Base-by-base conservation (phyloP, 2,113 vertebrate genomes). In the Chloropsis hardwickii region DNA sequence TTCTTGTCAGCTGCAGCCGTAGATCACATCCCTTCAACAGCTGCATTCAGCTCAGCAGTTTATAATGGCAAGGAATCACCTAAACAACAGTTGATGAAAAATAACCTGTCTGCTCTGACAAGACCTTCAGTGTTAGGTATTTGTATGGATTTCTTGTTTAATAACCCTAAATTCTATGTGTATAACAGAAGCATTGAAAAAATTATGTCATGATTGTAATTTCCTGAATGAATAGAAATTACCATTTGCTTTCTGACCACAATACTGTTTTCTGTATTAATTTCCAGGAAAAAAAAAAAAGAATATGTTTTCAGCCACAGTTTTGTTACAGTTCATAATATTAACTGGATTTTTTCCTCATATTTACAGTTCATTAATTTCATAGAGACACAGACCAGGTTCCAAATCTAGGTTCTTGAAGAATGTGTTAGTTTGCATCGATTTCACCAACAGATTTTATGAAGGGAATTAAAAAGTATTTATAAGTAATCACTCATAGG, bases 31-130 rank as follows among this genome's bases (percentile, higher is more conserved):
- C 85, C 96, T 14, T 86, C 97, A 31, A 95, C 98, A 21, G 56
- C 92, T 45, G 84, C 90, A 0, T 94, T 98, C 16, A 86, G 92
- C 28, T 92, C 98, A 16, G 88, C 96, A 47, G 85, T 97, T 93
- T 98, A 98, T 95, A 99, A 99, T 21, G 98, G 98, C 94, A 98
- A 93, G 92, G 98, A 99, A 39, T 97, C 98, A 17, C 96, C 98
- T 29, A 96, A 97, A 72, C 98, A 98, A 65, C 98, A 97, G 11
- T 14, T 98, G 89, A 74, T 86, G 69, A 98, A 98, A 95, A 98
- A 56, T 72, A 97, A 89, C 88, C 73, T 95, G 39, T 81, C 96
- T 16, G 51, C 92, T 39, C 72, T 97, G 64, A 97, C 98, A 8
- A 98, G 98, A 96, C 98, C 98, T 74, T 95, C 98, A 0, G 97